These are phyloP conservation scores for Apomyelois bistriatella DNA, from an alignment of 2,888 invertebrate genomes.

Conservation along the genomic window DNA sequence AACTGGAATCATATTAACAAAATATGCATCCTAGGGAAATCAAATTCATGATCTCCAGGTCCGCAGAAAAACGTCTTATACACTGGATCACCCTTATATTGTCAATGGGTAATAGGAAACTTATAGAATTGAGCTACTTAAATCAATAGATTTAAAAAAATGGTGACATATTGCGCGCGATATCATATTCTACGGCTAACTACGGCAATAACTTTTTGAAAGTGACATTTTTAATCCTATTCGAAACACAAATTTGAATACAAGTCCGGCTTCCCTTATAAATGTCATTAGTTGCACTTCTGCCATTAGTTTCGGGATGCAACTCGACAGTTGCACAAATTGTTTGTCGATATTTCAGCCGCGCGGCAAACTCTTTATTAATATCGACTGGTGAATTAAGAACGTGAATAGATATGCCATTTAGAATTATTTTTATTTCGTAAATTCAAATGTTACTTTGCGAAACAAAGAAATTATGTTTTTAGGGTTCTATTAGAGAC, in stretches of 20 bases:
- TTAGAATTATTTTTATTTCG: no score
- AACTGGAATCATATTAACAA: no score
- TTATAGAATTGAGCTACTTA: no score
- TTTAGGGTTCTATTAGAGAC: no score
- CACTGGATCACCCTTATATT: no score
- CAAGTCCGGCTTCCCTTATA: constrained; percentile 5
- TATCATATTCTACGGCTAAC: neutral
- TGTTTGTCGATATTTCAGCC: constrained; percentile 10
- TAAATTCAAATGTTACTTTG: no score
- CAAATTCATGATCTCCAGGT: no score
- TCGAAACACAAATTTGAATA: constrained; percentile 3
- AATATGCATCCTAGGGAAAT: no score
- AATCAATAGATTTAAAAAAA: no score
- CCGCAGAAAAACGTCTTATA: no score
- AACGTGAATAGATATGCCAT: neutral
- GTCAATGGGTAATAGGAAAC: no score
- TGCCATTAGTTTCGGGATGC: constrained; percentile 5
- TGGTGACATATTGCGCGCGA: neutral
- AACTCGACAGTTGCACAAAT: constrained; percentile 6
- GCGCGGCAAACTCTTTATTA: neutral
- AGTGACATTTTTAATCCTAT: neutral
- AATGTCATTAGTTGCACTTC: constrained; percentile 9
- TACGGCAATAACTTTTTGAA: neutral
- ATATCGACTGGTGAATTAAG: neutral
- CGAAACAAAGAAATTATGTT: no score